A percentile compares a stretch with the other conserved stretches of the same genome.
Evolutionary conservation across 2,113 vertebrate species (phyloP).

Genomic region (Ptyas mucosa): DNA sequence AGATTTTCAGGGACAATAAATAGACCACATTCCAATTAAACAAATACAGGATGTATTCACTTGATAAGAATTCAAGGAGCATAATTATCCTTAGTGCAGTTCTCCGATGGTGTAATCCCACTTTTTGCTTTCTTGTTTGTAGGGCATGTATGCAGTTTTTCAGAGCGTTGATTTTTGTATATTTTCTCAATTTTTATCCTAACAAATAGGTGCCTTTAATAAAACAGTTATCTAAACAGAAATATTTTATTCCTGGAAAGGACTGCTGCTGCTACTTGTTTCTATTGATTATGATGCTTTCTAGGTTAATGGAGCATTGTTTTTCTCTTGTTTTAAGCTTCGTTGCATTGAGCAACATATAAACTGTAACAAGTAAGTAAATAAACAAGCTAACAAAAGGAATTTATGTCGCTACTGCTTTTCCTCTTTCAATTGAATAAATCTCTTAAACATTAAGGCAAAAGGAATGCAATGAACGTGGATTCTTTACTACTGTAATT

Average conservation of each 20-base stretch:
- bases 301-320: not conserved
- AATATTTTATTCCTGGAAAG: not conserved
- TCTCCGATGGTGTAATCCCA: not conserved
- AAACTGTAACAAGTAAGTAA: not conserved
- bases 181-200: not conserved
- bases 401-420: not conserved
- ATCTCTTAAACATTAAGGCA: not conserved
- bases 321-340: not conserved
- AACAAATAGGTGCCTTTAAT: conserved; percentile 16
- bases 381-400: not conserved
- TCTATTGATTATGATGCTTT: not conserved
- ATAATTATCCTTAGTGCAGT: conserved; percentile 5
- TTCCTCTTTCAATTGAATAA: not conserved
- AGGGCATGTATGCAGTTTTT: not conserved
- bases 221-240: not conserved
- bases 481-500: not conserved
- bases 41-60: not conserved
- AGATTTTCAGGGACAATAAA: not conserved
- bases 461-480: not conserved
- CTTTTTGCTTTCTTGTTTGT: not conserved
- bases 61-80: conserved; percentile 15
- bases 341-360: not conserved
- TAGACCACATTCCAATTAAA: not conserved
- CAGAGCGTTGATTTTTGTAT: not conserved
- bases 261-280: not conserved